Evolutionary conservation across 2,113 vertebrate species (phyloP).

Genomic region (Aegithalos caudatus): DNA sequence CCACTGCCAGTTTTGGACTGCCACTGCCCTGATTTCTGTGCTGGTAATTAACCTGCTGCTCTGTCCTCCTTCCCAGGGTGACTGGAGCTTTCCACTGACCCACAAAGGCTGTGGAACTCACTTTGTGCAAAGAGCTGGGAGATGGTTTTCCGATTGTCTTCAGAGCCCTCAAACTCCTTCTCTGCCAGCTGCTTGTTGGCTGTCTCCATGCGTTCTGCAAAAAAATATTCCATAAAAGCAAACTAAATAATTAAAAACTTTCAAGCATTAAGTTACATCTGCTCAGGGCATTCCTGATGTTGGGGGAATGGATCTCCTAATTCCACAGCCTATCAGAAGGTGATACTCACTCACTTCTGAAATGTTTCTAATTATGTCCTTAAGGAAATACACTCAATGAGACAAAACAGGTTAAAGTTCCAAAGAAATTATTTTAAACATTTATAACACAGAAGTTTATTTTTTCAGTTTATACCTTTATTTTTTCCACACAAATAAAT

Average conservation of each 20-base stretch:
- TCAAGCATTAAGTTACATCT: background rate
- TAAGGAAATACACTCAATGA: background rate
- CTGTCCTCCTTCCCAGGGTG: background rate
- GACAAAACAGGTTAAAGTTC: background rate
- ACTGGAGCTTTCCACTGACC: background rate
- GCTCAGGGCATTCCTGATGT: background rate
- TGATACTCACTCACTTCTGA: background rate
- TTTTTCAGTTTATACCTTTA: background rate
- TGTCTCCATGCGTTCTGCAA: slow-evolving; percentile 93
- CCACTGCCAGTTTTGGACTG: background rate
- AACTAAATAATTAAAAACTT: background rate
- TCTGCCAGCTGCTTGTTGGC: slow-evolving; percentile 95
- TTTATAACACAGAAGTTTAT: background rate
- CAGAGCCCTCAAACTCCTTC: slow-evolving; percentile 93
- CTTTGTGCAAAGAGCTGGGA: slow-evolving; percentile 94
- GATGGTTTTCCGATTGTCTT: slow-evolving; percentile 96
- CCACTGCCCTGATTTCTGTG: background rate
- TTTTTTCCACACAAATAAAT: background rate
- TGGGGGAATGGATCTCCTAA: background rate
- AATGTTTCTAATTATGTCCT: background rate
- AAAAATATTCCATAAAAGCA: background rate
- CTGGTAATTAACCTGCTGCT: background rate
- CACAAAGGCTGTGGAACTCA: slow-evolving; percentile 67
- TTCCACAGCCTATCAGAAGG: background rate
- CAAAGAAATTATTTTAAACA: background rate